Evolutionary conservation across 2,797 vertebrate genomes (phyloP).

Genomic region (Oreochromis grahami): DNA sequence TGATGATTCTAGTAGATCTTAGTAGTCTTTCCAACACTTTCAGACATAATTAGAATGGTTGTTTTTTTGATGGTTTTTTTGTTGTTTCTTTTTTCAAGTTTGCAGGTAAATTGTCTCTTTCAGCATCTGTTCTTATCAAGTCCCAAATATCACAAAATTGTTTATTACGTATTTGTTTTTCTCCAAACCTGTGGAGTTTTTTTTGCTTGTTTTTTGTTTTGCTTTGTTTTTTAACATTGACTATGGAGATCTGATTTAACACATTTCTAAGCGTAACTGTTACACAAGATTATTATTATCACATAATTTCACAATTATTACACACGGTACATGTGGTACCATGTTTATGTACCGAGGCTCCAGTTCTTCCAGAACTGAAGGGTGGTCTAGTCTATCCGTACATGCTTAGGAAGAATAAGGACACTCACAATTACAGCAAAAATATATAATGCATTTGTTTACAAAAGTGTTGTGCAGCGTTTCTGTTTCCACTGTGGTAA

Average conservation of each 20-base stretch:
- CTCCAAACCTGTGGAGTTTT: background rate
- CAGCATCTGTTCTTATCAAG: background rate
- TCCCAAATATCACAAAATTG: background rate
- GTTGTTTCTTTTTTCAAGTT: background rate
- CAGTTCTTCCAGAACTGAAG: background rate
- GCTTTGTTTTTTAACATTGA: background rate
- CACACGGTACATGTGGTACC: background rate
- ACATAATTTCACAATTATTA: background rate
- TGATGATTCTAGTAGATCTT: background rate
- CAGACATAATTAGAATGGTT: background rate
- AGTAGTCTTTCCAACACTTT: background rate
- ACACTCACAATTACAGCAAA: background rate
- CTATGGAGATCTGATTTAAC: background rate
- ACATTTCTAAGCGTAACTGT: accelerated
- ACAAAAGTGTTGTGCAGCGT: background rate
- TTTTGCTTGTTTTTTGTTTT: background rate
- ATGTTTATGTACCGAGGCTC: background rate
- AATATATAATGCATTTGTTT: background rate
- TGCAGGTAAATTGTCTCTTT: background rate
- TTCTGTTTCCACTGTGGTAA: background rate
- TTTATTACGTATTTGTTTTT: background rate
- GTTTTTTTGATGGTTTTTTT: background rate
- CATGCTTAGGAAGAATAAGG: background rate
- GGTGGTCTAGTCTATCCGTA: background rate
- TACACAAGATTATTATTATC: background rate